phyloP scores from a whole-genome alignment of 2,113 vertebrate species.

The Mastomys coucha region DNA sequence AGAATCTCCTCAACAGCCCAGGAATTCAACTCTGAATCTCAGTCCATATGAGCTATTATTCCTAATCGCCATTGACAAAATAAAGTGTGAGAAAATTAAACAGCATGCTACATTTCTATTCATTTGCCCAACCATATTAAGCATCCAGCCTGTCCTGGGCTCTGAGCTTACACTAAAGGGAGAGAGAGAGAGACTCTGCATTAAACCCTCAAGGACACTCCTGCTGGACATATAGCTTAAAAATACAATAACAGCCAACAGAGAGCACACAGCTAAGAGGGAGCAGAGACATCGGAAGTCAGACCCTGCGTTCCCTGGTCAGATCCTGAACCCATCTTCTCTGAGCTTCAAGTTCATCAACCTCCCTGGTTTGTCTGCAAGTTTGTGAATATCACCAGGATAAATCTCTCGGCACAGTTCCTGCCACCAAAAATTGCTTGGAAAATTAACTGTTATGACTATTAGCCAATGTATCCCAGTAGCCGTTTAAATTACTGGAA shows the following conservation, averaged over 20 bases:
- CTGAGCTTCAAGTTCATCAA: neutral
- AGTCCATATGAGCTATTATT: neutral
- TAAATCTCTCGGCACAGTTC: neutral
- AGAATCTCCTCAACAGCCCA: rapidly evolving
- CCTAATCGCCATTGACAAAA: neutral
- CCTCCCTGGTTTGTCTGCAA: neutral
- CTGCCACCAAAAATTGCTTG: neutral
- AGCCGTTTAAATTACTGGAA: neutral
- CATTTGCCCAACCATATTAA: neutral
- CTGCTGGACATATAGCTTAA: neutral
- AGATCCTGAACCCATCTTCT: neutral
- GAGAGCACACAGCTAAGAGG: rapidly evolving
- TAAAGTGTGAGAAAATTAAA: neutral
- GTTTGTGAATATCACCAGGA: neutral
- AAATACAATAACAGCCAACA: neutral
- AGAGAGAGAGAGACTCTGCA: neutral
- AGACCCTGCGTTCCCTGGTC: neutral
- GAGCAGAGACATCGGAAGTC: rapidly evolving
- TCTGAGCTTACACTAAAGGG: neutral
- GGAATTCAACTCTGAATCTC: neutral
- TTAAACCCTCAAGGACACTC: neutral
- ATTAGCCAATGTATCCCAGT: neutral
- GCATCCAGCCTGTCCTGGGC: neutral
- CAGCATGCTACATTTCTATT: rapidly evolving
- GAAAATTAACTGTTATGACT: neutral